Conservation (phyloP, 2,888 invertebrate species). For the Sinohyriopsis cumingii region DNA sequence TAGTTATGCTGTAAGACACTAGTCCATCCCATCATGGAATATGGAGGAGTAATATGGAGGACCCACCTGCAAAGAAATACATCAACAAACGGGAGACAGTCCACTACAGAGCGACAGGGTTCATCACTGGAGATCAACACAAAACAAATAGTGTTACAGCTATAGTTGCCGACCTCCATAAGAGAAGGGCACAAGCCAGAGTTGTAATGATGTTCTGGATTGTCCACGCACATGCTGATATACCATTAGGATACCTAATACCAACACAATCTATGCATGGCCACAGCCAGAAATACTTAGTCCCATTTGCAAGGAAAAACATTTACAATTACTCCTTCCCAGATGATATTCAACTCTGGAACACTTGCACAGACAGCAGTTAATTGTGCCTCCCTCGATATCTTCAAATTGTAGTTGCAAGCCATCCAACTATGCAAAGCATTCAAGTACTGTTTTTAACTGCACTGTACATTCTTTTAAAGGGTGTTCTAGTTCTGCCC, state of each 20-base stretch:
- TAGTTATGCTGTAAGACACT: too few relatives aligned
- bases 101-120: background rate
- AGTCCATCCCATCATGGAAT: too few relatives aligned
- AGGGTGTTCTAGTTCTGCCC: too few relatives aligned
- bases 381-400: too few relatives aligned
- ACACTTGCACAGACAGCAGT: too few relatives aligned
- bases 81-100: slow-evolving; percentile 7
- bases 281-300: slow-evolving; percentile 3
- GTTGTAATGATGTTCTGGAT: slow-evolving; percentile 6
- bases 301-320: slow-evolving; percentile 1
- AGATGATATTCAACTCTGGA: too few relatives aligned
- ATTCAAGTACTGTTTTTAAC: too few relatives aligned
- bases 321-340: background rate
- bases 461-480: too few relatives aligned
- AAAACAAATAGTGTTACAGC: slow-evolving; percentile 4
- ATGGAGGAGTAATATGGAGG: background rate
- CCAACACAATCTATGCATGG: background rate
- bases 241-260: background rate
- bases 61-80: background rate
- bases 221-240: background rate
- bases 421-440: too few relatives aligned
- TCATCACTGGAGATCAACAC: slow-evolving; percentile 1
- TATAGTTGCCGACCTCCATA: slow-evolving; percentile 1
- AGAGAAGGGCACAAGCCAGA: background rate
- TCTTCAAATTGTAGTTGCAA: too few relatives aligned